Percentiles rank a stretch among this genome's conserved stretches.
Evolutionary conservation across 2,888 invertebrate genomes (phyloP).

Genomic region (Tyria jacobaeae): DNA sequence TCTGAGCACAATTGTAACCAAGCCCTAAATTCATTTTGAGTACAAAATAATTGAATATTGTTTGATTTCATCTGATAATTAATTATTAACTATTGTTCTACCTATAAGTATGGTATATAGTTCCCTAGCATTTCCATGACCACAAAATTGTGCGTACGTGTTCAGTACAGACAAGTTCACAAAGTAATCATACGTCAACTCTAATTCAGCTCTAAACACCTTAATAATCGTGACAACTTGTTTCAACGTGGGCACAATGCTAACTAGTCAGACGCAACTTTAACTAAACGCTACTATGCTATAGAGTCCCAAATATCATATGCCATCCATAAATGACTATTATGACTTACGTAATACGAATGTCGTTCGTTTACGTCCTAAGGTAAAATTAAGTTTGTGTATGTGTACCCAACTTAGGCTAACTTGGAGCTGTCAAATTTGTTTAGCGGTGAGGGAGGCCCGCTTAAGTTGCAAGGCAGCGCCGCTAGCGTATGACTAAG

Average conservation of each 20-base stretch:
- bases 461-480: conserved; percentile 76
- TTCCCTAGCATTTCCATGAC: conserved; percentile 15
- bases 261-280: conserved; percentile 80
- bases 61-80: no score
- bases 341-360: conserved; percentile 42
- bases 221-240: conserved; percentile 83
- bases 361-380: conserved; percentile 19
- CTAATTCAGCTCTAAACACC: conserved; percentile 73
- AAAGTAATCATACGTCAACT: conserved; percentile 55
- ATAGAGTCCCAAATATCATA: conserved; percentile 32
- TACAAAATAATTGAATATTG: no score
- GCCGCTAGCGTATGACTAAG: conserved; percentile 82
- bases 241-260: conserved; percentile 81
- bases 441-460: conserved; percentile 84
- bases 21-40: no score
- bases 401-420: conserved; percentile 77
- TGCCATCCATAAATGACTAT: conserved; percentile 31
- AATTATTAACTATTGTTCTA: no score
- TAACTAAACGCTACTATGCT: conserved; percentile 54
- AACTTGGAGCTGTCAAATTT: conserved; percentile 86
- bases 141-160: conserved; percentile 28
- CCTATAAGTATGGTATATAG: neutral
- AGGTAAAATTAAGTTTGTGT: conserved; percentile 59
- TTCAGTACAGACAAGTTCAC: conserved; percentile 41
- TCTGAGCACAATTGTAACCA: no score